Evolutionary conservation across 2,797 vertebrate genomes (phyloP).

Genomic region (Parambassis ranga): DNA sequence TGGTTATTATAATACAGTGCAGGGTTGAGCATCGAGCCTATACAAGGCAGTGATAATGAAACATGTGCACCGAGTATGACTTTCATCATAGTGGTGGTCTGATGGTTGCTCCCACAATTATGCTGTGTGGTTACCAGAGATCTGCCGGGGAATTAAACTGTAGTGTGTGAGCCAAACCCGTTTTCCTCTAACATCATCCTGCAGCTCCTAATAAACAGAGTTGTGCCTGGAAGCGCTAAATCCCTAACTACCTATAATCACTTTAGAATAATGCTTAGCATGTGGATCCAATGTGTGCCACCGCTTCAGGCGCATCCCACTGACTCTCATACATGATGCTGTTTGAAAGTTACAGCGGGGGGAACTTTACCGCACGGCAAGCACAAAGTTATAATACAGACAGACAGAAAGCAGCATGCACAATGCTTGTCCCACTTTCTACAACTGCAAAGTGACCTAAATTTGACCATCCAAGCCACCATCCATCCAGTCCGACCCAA

Average conservation of each 20-base stretch:
- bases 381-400: slow-evolving; percentile 13
- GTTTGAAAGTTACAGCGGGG: slow-evolving; percentile 20
- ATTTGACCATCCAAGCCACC: slow-evolving; percentile 53
- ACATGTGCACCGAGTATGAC: slow-evolving; percentile 60
- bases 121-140: slow-evolving; percentile 61
- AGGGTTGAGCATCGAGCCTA: slow-evolving; percentile 50
- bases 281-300: slow-evolving; percentile 72
- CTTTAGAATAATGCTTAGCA: slow-evolving; percentile 70
- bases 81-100: slow-evolving; percentile 77
- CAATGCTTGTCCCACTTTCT: slow-evolving; percentile 14
- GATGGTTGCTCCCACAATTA: slow-evolving; percentile 69
- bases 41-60: slow-evolving; percentile 65
- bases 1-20: slow-evolving; percentile 41
- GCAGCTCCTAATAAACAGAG: slow-evolving; percentile 69
- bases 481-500: slow-evolving; percentile 39
- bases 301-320: slow-evolving; percentile 42
- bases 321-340: slow-evolving; percentile 31
- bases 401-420: slow-evolving; percentile 17
- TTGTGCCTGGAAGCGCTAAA: slow-evolving; percentile 70
- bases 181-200: slow-evolving; percentile 68
- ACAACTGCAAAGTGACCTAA: slow-evolving; percentile 38
- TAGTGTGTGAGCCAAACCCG: slow-evolving; percentile 58
- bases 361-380: neutral
- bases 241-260: slow-evolving; percentile 75
- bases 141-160: slow-evolving; percentile 60